Conservation (phyloP, 2,113 vertebrate genomes). For the Pachyramphus minor region DNA sequence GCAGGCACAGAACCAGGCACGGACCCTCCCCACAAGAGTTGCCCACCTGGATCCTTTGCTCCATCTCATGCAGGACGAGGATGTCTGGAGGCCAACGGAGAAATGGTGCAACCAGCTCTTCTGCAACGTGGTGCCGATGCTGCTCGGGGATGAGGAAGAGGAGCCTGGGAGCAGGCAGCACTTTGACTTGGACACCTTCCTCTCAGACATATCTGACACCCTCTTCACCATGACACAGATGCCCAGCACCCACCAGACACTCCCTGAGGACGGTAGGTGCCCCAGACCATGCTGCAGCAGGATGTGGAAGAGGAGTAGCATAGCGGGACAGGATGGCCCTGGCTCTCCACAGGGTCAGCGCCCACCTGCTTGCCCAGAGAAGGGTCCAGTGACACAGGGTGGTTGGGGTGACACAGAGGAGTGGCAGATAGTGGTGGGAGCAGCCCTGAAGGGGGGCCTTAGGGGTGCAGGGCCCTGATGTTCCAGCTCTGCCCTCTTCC, state of each 20-base stretch:
- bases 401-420: neutral
- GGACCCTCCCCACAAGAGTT: accelerated
- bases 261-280: slow-evolving; percentile 81
- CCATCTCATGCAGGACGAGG: slow-evolving; percentile 70
- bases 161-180: slow-evolving; percentile 74
- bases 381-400: neutral
- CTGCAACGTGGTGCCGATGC: slow-evolving; percentile 80
- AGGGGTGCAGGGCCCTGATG: neutral
- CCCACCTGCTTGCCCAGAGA: neutral
- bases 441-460: neutral
- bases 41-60: neutral
- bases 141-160: slow-evolving; percentile 77
- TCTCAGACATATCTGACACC: slow-evolving; percentile 96
- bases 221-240: slow-evolving; percentile 95
- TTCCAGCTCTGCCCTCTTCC: slow-evolving; percentile 21
- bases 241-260: slow-evolving; percentile 69
- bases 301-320: neutral
- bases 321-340: neutral
- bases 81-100: slow-evolving; percentile 77
- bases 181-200: slow-evolving; percentile 89
- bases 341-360: neutral
- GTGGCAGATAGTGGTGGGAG: neutral
- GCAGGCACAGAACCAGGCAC: neutral
- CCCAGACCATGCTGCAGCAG: neutral
- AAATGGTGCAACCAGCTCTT: slow-evolving; percentile 88